Percentiles rank a stretch among this genome's conserved stretches.
phyloP scores from a whole-genome alignment of 2,888 invertebrate genomes.

The Calliphora vomitoria region DNA sequence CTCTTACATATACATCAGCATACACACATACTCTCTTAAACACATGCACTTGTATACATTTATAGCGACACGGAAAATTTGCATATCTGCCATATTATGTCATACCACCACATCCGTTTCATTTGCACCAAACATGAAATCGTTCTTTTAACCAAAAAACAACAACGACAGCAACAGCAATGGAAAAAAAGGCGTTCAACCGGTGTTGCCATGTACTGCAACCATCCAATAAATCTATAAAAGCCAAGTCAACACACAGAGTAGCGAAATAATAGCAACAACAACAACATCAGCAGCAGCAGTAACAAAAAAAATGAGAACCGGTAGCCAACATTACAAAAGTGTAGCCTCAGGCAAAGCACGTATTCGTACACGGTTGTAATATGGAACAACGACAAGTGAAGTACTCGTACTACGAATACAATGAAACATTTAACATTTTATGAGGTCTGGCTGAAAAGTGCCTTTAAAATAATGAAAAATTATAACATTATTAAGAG shows the following conservation, averaged over 20 bases:
- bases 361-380: constrained; percentile 67
- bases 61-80: constrained; percentile 64
- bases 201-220: constrained; percentile 71
- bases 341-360: constrained; percentile 68
- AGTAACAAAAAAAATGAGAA: constrained; percentile 36
- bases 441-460: not conserved
- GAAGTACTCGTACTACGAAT: constrained; percentile 23
- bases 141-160: constrained; percentile 66
- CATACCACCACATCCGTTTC: constrained; percentile 77
- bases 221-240: constrained; percentile 72
- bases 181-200: constrained; percentile 67
- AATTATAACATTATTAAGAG: not conserved
- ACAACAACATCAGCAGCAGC: constrained; percentile 45
- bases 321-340: constrained; percentile 68
- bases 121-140: constrained; percentile 79
- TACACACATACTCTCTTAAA: constrained; percentile 44
- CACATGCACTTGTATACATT: constrained; percentile 39
- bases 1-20: constrained; percentile 52
- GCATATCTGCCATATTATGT: constrained; percentile 76
- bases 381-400: constrained; percentile 59
- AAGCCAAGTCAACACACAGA: constrained; percentile 68
- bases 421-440: constrained; percentile 38
- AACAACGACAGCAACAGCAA: constrained; percentile 15
- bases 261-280: constrained; percentile 74
- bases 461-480: not conserved